A percentile compares a stretch with the other conserved stretches of the same genome.
These are phyloP conservation scores for Discoglossus pictus DNA, from an alignment of 2,797 vertebrate genomes.

Conservation along the genomic window DNA sequence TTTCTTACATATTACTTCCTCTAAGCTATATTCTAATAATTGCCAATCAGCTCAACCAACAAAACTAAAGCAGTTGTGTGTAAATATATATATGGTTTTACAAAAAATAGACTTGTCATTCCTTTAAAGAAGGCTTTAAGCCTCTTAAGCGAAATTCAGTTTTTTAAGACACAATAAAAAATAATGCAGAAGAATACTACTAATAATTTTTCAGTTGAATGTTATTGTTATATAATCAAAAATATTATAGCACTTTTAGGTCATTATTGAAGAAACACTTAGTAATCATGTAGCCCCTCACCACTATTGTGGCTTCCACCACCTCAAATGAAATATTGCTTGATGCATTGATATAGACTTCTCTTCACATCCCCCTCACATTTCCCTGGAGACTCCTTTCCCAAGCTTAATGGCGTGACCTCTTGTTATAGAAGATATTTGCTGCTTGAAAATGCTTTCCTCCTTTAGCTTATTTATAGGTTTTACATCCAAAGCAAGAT, in stretches of 20 bases:
- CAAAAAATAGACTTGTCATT: no score
- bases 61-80: no score
- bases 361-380: conserved; percentile 14
- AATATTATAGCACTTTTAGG: not conserved
- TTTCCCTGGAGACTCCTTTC: conserved; percentile 31
- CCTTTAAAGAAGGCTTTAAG: no score
- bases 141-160: no score
- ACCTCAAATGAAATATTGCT: conserved; percentile 30
- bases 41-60: no score
- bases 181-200: no score
- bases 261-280: not conserved
- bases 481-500: not conserved
- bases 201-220: no score
- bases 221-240: no score
- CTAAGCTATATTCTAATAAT: no score
- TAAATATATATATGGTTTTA: no score
- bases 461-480: conserved; percentile 21
- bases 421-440: conserved; percentile 30
- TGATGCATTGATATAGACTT: not conserved
- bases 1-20: no score
- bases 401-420: conserved; percentile 27
- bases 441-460: conserved; percentile 17
- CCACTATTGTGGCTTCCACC: conserved; percentile 9
- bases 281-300: conserved; percentile 21
- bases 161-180: no score